Base-by-base conservation (phyloP, 2,113 vertebrate species). In the Macquaria australasica region DNA sequence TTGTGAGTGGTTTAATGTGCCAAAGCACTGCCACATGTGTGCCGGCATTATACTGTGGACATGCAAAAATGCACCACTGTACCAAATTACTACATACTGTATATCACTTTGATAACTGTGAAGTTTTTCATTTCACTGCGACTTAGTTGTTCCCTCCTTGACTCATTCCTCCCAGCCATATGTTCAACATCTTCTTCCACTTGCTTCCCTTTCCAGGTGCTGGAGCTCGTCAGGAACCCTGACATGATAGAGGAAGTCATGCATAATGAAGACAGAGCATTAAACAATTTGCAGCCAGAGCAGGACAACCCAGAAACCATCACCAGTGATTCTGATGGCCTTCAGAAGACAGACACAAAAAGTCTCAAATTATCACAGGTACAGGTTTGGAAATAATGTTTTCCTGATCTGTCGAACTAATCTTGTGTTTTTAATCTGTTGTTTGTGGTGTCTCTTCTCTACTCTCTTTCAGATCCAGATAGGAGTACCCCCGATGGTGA, bases 211-310 rank as follows among this genome's bases (percentile, higher is more conserved):
- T 14, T 78, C 39, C 77, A 93, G 92, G 77, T 91, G 31, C 28
- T 83, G 50, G 88, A 89, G 28, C 69, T 91, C 18, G 6, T 84
- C 62, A 83, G 81, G 53, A 87, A 90, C 58, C 87, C 91, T 34
- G 80, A 88, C 58, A 77, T 82, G 79, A 69, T 87, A 39, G 64
- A 86, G 48, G 74, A 90, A 55, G n/a, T 86, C 25, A 51, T 90
- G 51, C 43, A 20, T 43, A 43, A 75, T 74, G 80, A 82, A 70
- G 72, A 82, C 51, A 21, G 53, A 59, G 79, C 75, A 43, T 68
- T 86, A n/a, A 12, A 28, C 21, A 72, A 64, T 62, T 37, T 82
- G 9, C 43, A 71, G 23, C 43, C 73, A 25, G 55, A 67, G 59
- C 67, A 81, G 59, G 0, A 55, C 11, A 71, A 82, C 20, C n/a